Evolutionary conservation across 1,140 invertebrate species (phyloP).

Genomic region (Phymorhynchus buccinoides): DNA sequence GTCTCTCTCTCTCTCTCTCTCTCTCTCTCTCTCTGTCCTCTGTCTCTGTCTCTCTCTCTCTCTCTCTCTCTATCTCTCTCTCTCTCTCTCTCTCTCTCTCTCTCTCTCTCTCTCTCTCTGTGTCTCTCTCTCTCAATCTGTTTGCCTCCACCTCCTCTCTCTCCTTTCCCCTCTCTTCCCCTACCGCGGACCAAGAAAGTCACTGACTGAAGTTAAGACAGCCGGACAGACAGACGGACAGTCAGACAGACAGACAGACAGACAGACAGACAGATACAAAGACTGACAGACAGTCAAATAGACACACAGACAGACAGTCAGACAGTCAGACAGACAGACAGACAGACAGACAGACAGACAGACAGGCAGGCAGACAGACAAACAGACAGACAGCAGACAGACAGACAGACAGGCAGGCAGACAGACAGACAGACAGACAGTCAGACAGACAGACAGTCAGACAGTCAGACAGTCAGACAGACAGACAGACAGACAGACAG

Average conservation of each 20-base stretch:
- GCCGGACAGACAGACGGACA: too few species aligned
- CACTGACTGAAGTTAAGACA: not conserved
- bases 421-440: too few species aligned
- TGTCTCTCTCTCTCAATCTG: too few species aligned
- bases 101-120: too few species aligned
- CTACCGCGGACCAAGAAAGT: too few species aligned
- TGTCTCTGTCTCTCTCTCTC: too few species aligned
- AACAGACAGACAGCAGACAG: too few species aligned
- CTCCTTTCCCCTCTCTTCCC: too few species aligned
- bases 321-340: not conserved
- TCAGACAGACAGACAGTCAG: not conserved
- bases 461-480: constrained; percentile 2
- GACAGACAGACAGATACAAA: not conserved
- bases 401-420: too few species aligned
- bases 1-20: not conserved
- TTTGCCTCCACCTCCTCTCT: not conserved
- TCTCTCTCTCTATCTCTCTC: too few species aligned
- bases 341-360: not conserved
- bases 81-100: not conserved
- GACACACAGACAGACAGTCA: not conserved
- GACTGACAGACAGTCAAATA: too few species aligned
- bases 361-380: not conserved
- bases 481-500: not conserved
- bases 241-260: not conserved
- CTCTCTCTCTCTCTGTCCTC: not conserved